Evolutionary conservation across 2,113 vertebrate species (phyloP).

Genomic region (Istiophorus platypterus): DNA sequence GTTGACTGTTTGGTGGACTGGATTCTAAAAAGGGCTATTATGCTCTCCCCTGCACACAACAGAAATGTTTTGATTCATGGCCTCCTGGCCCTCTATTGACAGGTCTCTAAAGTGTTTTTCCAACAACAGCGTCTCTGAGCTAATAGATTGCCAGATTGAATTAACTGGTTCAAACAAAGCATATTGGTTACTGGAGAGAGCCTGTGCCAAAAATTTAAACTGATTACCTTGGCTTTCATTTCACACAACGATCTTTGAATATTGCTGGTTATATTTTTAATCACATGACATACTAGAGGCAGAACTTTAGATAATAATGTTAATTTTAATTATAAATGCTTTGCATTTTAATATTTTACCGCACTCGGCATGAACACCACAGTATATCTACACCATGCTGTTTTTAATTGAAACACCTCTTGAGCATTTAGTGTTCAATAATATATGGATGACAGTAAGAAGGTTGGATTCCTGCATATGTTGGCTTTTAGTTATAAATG

Average conservation of each 20-base stretch:
- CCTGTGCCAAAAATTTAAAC: constrained; percentile 29
- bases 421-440: constrained; percentile 20
- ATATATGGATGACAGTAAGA: background rate
- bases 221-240: constrained; percentile 51
- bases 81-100: constrained; percentile 60
- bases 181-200: constrained; percentile 6
- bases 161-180: constrained; percentile 60
- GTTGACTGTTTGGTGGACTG: constrained; percentile 53
- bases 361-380: background rate
- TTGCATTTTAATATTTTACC: constrained; percentile 29
- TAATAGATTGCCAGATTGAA: constrained; percentile 73
- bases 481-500: constrained; percentile 40
- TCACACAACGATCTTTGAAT: constrained; percentile 27
- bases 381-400: background rate
- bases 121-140: constrained; percentile 64
- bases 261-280: constrained; percentile 39
- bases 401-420: constrained; percentile 13
- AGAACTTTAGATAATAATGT: constrained; percentile 17
- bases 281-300: constrained; percentile 9
- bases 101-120: constrained; percentile 70
- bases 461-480: background rate
- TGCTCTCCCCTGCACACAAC: constrained; percentile 54
- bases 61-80: constrained; percentile 76
- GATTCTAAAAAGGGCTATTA: constrained; percentile 72
- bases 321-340: background rate